Percentiles rank a stretch among this genome's conserved stretches.
Evolutionary conservation across 2,113 vertebrate genomes (phyloP).

Genomic region (Capreolus pygargus): DNA sequence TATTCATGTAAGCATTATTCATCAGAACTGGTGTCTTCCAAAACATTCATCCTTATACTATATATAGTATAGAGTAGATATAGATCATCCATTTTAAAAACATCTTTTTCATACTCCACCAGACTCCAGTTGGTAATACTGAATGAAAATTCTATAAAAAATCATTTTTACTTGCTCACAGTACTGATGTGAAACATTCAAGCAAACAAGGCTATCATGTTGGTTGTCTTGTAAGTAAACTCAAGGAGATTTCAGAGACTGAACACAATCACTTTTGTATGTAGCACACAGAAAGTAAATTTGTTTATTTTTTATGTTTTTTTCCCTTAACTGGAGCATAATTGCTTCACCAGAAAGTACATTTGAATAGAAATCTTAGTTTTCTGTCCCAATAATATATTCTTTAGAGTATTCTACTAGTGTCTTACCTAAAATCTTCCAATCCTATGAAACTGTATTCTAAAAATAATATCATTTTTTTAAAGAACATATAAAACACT

Average conservation of each 20-base stretch:
- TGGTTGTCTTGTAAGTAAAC: not conserved
- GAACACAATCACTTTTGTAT: not conserved
- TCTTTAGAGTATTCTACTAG: not conserved
- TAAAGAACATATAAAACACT: not conserved
- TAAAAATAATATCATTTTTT: not conserved
- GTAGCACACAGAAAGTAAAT: not conserved
- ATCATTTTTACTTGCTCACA: slow-evolving; percentile 19
- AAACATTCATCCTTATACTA: not conserved
- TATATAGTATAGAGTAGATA: not conserved
- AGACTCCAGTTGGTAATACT: not conserved
- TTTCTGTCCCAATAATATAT: not conserved
- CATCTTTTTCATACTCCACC: not conserved
- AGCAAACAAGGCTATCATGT: not conserved
- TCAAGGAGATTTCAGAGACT: slow-evolving; percentile 4
- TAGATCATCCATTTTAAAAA: not conserved
- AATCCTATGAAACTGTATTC: not conserved
- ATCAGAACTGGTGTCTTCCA: not conserved
- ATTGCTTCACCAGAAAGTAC: not conserved
- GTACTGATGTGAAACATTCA: not conserved
- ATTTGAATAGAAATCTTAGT: not conserved
- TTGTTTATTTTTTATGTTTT: not conserved
- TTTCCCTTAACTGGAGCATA: not conserved
- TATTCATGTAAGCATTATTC: slow-evolving; percentile 10
- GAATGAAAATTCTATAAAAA: slow-evolving; percentile 31
- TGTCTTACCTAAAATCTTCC: not conserved